Conservation (phyloP, 2,888 invertebrate genomes). For the Tetragnatha montana region DNA sequence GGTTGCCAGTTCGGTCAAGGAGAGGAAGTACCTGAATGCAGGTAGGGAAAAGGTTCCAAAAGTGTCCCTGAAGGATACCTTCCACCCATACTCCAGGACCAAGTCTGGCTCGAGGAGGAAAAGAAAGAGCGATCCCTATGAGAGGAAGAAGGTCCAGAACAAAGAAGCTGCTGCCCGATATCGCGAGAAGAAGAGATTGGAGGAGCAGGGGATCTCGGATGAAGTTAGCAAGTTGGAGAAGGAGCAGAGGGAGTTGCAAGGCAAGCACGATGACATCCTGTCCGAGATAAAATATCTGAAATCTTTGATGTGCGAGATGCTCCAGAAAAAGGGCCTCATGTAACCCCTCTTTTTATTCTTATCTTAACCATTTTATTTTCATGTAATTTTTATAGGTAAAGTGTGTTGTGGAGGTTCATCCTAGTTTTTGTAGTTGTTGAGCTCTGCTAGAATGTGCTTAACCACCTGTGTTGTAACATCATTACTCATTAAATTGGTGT, state of each 20-base stretch:
- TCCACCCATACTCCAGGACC: conserved; percentile 40
- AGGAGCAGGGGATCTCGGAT: conserved; percentile 31
- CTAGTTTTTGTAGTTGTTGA: conserved; percentile 45
- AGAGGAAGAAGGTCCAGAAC: conserved; percentile 68
- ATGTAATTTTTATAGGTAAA: background rate
- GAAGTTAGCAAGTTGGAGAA: conserved; percentile 48
- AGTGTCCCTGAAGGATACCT: conserved; percentile 19
- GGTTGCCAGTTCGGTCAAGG: conserved; percentile 20
- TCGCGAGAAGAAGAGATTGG: conserved; percentile 53
- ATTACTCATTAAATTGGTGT: conserved; percentile 31
- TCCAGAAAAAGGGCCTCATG: conserved; percentile 39
- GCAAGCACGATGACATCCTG: conserved; percentile 47
- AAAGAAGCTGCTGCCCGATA: conserved; percentile 69
- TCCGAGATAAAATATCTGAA: conserved; percentile 64
- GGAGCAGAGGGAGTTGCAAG: conserved; percentile 41
- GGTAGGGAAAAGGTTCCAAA: conserved; percentile 46
- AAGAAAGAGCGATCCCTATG: conserved; percentile 6
- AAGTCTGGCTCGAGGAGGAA: background rate
- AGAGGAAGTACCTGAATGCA: conserved; percentile 34
- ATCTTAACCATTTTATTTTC: background rate
- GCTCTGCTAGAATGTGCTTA: conserved; percentile 36
- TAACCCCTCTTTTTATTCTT: conserved; percentile 19
- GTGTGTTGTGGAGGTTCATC: conserved; percentile 23
- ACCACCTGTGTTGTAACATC: conserved; percentile 46
- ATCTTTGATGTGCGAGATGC: conserved; percentile 56